Conservation (phyloP, 2,888 invertebrate genomes). For the Aporophyla nigra region DNA sequence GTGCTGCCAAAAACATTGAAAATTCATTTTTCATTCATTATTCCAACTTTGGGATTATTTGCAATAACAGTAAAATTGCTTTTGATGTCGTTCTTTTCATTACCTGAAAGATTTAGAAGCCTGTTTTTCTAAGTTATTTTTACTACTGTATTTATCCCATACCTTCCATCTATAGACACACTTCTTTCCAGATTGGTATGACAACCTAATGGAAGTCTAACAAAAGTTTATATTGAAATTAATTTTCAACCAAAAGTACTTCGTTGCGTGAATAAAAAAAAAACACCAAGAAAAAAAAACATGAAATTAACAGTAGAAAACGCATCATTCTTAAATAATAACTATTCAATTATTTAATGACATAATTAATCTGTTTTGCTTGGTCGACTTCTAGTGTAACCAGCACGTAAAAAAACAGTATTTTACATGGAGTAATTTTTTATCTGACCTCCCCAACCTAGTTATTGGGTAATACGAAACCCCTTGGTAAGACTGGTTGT, state of each 20-base stretch:
- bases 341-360: neutral
- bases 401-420: too few species aligned
- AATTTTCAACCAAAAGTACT: neutral
- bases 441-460: too few species aligned
- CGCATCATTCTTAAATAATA: neutral
- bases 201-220: too few species aligned
- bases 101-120: neutral
- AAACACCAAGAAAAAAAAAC: too few species aligned
- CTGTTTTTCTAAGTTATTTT: neutral
- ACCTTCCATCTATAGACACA: neutral
- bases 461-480: too few species aligned
- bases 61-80: neutral
- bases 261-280: too few species aligned
- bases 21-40: neutral
- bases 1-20: slow-evolving; percentile 12
- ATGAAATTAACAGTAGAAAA: neutral
- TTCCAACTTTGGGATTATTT: neutral
- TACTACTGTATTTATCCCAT: neutral
- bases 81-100: neutral
- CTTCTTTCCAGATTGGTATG: neutral
- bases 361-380: too few species aligned
- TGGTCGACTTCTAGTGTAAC: too few species aligned
- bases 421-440: too few species aligned
- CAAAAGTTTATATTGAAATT: neutral
- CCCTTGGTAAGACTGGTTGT: too few species aligned